These are phyloP conservation scores for Euphonia xanthogaster DNA, from an alignment of 2,797 vertebrate species.

Conservation along the genomic window DNA sequence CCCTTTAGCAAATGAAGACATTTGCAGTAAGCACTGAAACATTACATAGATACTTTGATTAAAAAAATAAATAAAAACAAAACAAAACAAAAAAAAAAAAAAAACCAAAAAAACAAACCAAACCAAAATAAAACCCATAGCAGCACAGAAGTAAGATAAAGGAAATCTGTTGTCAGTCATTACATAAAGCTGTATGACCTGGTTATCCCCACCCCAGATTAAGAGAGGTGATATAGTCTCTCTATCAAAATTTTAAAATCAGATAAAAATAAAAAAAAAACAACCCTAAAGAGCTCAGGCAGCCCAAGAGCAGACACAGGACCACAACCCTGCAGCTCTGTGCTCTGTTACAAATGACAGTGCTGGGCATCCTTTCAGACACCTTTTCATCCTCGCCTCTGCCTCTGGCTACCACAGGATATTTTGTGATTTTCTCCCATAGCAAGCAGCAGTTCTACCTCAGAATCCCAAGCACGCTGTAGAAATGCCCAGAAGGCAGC, in stretches of 20 bases:
- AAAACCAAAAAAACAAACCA: neutral
- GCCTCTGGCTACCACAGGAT: neutral
- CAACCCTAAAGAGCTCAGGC: neutral
- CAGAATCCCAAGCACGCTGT: neutral
- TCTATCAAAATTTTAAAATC: neutral
- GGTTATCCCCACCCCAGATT: neutral
- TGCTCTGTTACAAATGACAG: neutral
- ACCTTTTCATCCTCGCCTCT: conserved; percentile 13
- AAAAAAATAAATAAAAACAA: neutral
- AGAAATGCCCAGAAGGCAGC: neutral
- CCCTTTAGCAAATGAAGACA: neutral
- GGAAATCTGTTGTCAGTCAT: neutral
- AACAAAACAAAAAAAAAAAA: neutral
- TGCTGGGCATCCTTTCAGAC: neutral
- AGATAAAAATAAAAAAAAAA: neutral
- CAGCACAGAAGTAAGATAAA: neutral
- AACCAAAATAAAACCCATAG: neutral
- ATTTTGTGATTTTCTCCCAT: neutral
- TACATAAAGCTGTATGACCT: neutral
- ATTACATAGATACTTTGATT: neutral
- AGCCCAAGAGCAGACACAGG: accelerated
- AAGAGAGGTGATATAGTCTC: neutral
- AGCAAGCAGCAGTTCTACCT: neutral
- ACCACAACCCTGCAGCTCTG: neutral
- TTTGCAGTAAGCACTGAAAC: neutral